Base-by-base conservation (phyloP, 2,797 vertebrate species). In the Melanotaenia maccullochi region DNA sequence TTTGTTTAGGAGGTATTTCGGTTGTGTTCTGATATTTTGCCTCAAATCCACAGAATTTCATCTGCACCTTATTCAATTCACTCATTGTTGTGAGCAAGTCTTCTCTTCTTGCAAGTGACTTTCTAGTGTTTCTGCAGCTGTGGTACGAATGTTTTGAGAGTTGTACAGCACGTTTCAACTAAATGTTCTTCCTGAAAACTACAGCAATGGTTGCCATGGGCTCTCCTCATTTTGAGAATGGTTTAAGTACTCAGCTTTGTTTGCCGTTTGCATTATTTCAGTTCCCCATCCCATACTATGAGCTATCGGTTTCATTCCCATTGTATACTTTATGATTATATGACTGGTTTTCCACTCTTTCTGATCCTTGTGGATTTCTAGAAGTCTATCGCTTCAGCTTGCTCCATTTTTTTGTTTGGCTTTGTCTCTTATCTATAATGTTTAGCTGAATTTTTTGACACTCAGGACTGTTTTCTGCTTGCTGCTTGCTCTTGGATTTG, bases 51-150 rank as follows among this genome's bases (percentile, higher is more conserved):
- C 22, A 51, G 9, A 24, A 22, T 44, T 44, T 44, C 14, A 6
- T 5, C 42, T 5, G 40, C 40, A 42, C 5, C 40, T 42, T 42
- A 14, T 40, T 42, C 36, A 13, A 38, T 13, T 1, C 16, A 20
- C 5, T 44, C 1, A 6, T 18, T 44, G 42, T 7, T 44, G 18
- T 7, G 11, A 33, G 28, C 28, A 30, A 30, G 40, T 5, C 40
- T 1, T 42, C 32, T 42, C 1, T 42, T 38, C 12, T 13, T 38
- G 16, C 12, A 13, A 51, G 20, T 24, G 33, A 64, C 42, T 55
- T 33, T 59, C 2, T 58, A 36, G 18, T 28, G 12, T 72, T 33
- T 63, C 44, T 51, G 65, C 58, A 32, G 57, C 40, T 14, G 24
- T 5, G 28, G 30, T 8, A 3, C 3, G 9, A 24, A n/a, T 9